These are phyloP conservation scores for Acrossocheilus wenchowensis DNA, from an alignment of 2,797 vertebrate species.

Conservation along the genomic window DNA sequence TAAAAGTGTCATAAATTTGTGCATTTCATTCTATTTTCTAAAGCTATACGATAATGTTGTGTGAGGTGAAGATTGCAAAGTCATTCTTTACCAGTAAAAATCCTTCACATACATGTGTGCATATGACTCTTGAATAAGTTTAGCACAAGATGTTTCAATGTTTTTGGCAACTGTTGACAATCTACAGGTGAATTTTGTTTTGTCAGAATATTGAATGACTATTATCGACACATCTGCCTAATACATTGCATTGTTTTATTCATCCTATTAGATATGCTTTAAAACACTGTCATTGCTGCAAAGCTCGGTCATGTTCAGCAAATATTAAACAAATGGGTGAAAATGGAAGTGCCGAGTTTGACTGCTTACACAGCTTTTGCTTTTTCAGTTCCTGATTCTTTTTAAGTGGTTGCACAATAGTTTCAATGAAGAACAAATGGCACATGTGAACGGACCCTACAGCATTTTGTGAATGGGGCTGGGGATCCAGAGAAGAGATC, in stretches of 20 bases:
- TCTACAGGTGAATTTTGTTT: not conserved
- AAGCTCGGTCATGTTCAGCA: not conserved
- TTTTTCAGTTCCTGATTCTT: constrained; percentile 64
- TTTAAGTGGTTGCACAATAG: constrained; percentile 59
- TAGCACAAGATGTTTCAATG: not conserved
- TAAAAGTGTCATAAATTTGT: not conserved
- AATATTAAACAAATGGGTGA: constrained; percentile 25
- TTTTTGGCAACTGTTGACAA: not conserved
- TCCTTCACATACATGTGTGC: not conserved
- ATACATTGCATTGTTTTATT: not conserved
- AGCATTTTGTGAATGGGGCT: constrained; percentile 62
- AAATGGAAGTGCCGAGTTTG: constrained; percentile 45
- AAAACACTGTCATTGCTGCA: not conserved
- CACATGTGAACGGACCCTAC: constrained; percentile 54
- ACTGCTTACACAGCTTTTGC: constrained; percentile 52
- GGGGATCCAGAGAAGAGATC: constrained; percentile 36
- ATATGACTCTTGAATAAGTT: not conserved
- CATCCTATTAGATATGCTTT: not conserved
- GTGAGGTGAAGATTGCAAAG: not conserved
- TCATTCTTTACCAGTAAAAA: not conserved
- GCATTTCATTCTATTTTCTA: not conserved
- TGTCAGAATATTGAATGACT: not conserved
- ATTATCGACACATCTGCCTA: not conserved
- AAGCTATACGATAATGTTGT: not conserved
- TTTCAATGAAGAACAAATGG: constrained; percentile 60